Conservation (phyloP, 2,888 invertebrate species). For the Lordiphosa andalusiaca region DNA sequence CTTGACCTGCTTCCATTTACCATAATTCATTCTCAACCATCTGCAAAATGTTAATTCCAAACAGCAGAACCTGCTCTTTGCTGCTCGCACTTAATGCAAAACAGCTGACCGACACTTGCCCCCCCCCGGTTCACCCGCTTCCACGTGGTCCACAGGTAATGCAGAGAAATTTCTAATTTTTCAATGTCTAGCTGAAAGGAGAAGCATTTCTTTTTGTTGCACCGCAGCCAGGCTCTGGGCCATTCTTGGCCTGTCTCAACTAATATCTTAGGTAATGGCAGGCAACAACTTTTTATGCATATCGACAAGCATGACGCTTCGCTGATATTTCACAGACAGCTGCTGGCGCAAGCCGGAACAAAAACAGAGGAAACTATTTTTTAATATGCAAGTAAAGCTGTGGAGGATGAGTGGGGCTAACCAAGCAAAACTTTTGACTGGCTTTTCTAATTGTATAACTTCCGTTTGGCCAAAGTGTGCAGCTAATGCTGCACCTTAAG, state of each 20-base stretch:
- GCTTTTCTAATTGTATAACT: constrained; percentile 72
- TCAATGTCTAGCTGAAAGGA: constrained; percentile 49
- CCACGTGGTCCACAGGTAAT: constrained; percentile 36
- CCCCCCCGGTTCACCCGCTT: constrained; percentile 8
- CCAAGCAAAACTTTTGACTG: constrained; percentile 62
- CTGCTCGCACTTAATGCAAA: constrained; percentile 58
- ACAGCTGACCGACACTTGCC: constrained; percentile 48
- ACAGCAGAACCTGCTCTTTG: constrained; percentile 19
- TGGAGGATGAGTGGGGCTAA: constrained; percentile 10
- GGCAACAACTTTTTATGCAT: constrained; percentile 66
- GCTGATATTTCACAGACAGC: constrained; percentile 67
- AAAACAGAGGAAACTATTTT: constrained; percentile 50
- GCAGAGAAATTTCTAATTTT: constrained; percentile 67
- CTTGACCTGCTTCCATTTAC: constrained; percentile 27
- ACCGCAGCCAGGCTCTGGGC: constrained; percentile 1
- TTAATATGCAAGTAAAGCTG: constrained; percentile 57
- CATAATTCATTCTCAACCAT: constrained; percentile 20
- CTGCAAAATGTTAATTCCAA: constrained; percentile 25
- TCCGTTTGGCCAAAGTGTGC: constrained; percentile 69
- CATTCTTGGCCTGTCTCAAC: constrained; percentile 51
- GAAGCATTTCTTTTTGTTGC: constrained; percentile 43
- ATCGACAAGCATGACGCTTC: constrained; percentile 52
- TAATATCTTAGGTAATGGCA: constrained; percentile 64
- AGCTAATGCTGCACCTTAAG: constrained; percentile 71
- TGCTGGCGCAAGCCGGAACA: constrained; percentile 43